Evolutionary conservation across 2,888 invertebrate species (phyloP).

Genomic region (Diadegma fenestrale): DNA sequence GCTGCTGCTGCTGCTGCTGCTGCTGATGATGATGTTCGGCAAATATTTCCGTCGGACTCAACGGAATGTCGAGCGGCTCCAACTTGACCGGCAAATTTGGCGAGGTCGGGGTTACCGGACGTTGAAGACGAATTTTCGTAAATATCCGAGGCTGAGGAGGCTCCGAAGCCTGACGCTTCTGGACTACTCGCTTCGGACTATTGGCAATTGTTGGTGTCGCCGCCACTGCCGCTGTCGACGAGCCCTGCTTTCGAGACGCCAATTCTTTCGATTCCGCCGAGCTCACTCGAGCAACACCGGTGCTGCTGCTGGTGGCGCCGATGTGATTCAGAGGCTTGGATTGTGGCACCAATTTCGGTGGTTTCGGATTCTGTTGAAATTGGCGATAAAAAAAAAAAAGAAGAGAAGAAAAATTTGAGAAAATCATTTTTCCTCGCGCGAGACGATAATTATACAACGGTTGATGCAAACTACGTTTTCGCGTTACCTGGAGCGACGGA

Average conservation of each 20-base stretch:
- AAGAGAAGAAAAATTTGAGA: too few species aligned
- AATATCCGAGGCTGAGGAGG: slow-evolving; percentile 77
- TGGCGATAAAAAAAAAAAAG: neutral
- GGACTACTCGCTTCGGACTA: slow-evolving; percentile 80
- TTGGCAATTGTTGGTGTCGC: slow-evolving; percentile 43
- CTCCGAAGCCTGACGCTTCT: slow-evolving; percentile 79
- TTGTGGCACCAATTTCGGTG: slow-evolving; percentile 80
- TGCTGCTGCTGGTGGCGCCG: slow-evolving; percentile 70
- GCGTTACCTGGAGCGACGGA: slow-evolving; percentile 79
- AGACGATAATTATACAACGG: too few species aligned
- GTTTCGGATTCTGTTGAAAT: slow-evolving; percentile 76
- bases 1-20: slow-evolving; percentile 73
- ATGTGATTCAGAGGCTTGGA: slow-evolving; percentile 73
- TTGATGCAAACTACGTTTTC: too few species aligned
- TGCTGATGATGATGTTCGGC: slow-evolving; percentile 75
- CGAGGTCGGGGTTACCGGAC: slow-evolving; percentile 77
- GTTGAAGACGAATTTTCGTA: slow-evolving; percentile 82
- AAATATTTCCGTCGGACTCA: slow-evolving; percentile 81
- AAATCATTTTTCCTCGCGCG: too few species aligned
- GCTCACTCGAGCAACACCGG: slow-evolving; percentile 53
- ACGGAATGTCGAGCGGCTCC: slow-evolving; percentile 81
- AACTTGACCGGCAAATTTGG: slow-evolving; percentile 79
- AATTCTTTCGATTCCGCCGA: slow-evolving; percentile 78
- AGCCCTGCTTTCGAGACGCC: slow-evolving; percentile 45
- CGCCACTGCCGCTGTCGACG: slow-evolving; percentile 57